Evolutionary conservation across 2,113 vertebrate species (phyloP).

Genomic region (Fregetta grallaria): DNA sequence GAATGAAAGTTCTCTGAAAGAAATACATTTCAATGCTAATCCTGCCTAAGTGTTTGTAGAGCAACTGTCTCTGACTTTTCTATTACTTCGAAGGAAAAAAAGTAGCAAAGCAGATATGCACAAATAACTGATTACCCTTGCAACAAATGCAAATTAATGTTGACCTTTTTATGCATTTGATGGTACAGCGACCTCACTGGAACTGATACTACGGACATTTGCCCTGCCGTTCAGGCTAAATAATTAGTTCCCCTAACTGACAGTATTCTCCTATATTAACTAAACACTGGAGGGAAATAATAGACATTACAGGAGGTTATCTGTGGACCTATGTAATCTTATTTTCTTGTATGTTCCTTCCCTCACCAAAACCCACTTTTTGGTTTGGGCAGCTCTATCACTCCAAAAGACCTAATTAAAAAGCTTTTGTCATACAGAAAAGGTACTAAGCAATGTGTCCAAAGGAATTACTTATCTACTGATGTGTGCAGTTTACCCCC

Average conservation of each 20-base stretch:
- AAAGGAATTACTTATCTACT: background rate
- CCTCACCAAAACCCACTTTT: background rate
- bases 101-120: background rate
- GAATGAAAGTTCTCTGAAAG: background rate
- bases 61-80: background rate
- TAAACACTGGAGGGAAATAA: background rate
- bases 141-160: background rate
- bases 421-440: background rate
- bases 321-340: background rate
- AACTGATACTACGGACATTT: background rate
- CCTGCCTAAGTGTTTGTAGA: background rate
- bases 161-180: background rate
- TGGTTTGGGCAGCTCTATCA: background rate
- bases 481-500: no score
- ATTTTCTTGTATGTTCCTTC: background rate
- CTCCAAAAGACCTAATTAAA: background rate
- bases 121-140: background rate
- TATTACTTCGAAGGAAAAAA: background rate
- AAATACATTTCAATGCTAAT: background rate
- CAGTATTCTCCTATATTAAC: background rate
- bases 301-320: background rate
- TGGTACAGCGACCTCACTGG: background rate
- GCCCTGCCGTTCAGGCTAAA: background rate
- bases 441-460: background rate
- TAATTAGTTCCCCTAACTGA: background rate